Evolutionary conservation across 1,140 invertebrate genomes (phyloP), one percentile per base, ranked within the genome.

Genomic region (Prorops nasuta): DNA sequence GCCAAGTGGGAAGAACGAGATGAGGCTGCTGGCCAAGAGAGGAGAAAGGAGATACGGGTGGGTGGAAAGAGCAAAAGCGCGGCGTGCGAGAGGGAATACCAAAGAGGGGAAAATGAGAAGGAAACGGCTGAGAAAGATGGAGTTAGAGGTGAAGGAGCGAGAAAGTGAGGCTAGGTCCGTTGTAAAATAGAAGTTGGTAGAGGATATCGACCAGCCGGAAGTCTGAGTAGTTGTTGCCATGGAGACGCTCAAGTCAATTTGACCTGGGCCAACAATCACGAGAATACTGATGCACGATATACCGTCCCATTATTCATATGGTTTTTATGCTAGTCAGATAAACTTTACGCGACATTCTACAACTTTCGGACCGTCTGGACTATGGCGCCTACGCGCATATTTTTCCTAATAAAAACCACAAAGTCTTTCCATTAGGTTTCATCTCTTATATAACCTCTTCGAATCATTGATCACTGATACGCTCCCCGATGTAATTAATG

Each of bases 191-290:
- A 72, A 72, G 63, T 72, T 70, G 66, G 66, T 67, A 69, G n/a
- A n/a, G 65, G 69, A 72, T 74, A 74, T 74, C 71, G 71, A 74
- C 70, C 71, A 66, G 68, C 60, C 60, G 60, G 69, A 69, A 68
- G 69, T 72, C 67, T 64, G 69, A 71, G 69, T 74, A 70, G 67
- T 69, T 69, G 71, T 74, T 74, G 70, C 70, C 71, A 74, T 74
- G 70, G 71, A 65, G 60, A 74, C 71, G 70, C 71, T 72, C 67
- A 66, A 74, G 71, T 74, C 70, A 74, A 74, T 74, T 74, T 74
- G 70, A 72, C 70, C 69, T 72, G 67, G 67, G 67, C 67, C 67
- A 70, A 68, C 67, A 68, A 64, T 70, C 58, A 67, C 64, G 54
- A 52, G 66, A 63, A 70, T 69, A 67, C 67, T 62, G 67, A 69